Conservation (phyloP, 2,113 vertebrate genomes). For the Atractosteus spatula region DNA sequence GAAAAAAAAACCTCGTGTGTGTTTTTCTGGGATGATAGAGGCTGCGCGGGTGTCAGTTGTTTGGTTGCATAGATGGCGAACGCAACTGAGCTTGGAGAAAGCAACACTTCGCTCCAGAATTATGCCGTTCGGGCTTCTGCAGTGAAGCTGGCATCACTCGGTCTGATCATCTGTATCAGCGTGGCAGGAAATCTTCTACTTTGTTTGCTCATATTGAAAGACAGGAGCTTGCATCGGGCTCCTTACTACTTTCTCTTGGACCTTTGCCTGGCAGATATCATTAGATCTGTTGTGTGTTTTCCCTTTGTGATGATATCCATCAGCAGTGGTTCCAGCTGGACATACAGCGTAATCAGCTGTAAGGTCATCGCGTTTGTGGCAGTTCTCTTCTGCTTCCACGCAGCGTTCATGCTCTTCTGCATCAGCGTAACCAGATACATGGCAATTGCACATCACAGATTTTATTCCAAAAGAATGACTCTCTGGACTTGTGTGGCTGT, state of each 20-base stretch:
- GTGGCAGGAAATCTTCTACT: slow-evolving; percentile 85
- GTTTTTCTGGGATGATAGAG: slow-evolving; percentile 51
- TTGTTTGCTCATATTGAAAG: slow-evolving; percentile 83
- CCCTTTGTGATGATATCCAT: slow-evolving; percentile 90
- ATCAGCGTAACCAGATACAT: slow-evolving; percentile 93
- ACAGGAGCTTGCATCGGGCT: slow-evolving; percentile 83
- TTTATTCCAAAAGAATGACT: slow-evolving; percentile 91
- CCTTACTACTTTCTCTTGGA: slow-evolving; percentile 94
- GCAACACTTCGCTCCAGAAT: slow-evolving; percentile 76
- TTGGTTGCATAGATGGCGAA: slow-evolving; percentile 80
- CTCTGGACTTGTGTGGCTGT: slow-evolving; percentile 87
- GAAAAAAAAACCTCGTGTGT: slow-evolving; percentile 17
- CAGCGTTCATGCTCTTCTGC: slow-evolving; percentile 90
- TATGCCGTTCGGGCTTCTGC: slow-evolving; percentile 74
- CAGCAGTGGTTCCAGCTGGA: slow-evolving; percentile 77
- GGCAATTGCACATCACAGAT: slow-evolving; percentile 94
- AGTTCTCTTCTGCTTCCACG: slow-evolving; percentile 92
- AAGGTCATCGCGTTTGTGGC: slow-evolving; percentile 89
- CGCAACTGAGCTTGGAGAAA: slow-evolving; percentile 73
- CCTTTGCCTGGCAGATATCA: slow-evolving; percentile 86
- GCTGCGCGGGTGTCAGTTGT: slow-evolving; percentile 28
- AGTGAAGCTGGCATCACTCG: slow-evolving; percentile 83
- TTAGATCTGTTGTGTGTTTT: slow-evolving; percentile 88
- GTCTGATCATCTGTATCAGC: slow-evolving; percentile 83
- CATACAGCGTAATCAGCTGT: slow-evolving; percentile 80